phyloP scores from a whole-genome alignment of 2,888 invertebrate genomes.

The Bhutanitis thaidina region DNA sequence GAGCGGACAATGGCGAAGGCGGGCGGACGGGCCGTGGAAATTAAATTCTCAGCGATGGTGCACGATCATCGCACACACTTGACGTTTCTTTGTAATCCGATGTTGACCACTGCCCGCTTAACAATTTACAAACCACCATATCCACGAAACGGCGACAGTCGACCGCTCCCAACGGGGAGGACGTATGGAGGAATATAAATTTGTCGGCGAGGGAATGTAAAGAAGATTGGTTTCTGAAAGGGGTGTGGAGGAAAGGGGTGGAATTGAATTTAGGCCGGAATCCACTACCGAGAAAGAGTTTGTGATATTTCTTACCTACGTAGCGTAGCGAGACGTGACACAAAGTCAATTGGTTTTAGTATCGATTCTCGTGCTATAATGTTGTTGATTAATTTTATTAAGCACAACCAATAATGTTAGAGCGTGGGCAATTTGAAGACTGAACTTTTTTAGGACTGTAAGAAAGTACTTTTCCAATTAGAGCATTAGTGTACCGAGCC shows the following conservation, averaged over 20 bases:
- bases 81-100: conserved; percentile 58
- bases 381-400: conserved; percentile 25
- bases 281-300: conserved; percentile 61
- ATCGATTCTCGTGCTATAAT: conserved; percentile 35
- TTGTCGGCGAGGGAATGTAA: conserved; percentile 76
- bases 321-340: conserved; percentile 53
- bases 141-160: conserved; percentile 24
- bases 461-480: conserved; percentile 77
- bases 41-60: conserved; percentile 71
- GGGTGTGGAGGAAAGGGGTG: conserved; percentile 67
- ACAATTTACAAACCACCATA: conserved; percentile 49
- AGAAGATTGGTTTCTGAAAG: conserved; percentile 74
- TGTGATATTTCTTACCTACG: conserved; percentile 63
- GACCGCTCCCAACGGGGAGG: conserved; percentile 51
- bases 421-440: conserved; percentile 12
- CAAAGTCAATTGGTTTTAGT: conserved; percentile 56
- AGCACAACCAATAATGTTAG: neutral
- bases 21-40: conserved; percentile 71
- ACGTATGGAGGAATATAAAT: conserved; percentile 74
- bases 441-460: conserved; percentile 26
- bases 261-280: conserved; percentile 75
- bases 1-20: conserved; percentile 75
- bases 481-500: conserved; percentile 78
- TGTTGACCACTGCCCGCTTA: conserved; percentile 45
- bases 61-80: conserved; percentile 49